Evolutionary conservation across 2,888 invertebrate genomes (phyloP).

Genomic region (Dynastes tityus): DNA sequence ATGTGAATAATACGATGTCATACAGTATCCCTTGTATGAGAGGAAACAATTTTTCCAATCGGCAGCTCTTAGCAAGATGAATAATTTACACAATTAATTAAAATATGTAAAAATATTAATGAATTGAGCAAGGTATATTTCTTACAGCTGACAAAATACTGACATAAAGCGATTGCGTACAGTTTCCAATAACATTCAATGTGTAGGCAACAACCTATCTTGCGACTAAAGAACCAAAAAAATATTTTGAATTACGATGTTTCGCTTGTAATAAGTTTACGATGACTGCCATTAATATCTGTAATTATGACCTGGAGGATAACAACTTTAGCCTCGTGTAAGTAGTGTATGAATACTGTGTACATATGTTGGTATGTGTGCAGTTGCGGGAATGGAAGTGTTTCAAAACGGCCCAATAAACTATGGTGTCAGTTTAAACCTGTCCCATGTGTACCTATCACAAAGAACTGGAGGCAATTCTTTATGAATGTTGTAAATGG

Average conservation of each 20-base stretch:
- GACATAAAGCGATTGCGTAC: background rate
- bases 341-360: background rate
- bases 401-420: slow-evolving; percentile 38
- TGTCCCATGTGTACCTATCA: slow-evolving; percentile 32
- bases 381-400: slow-evolving; percentile 35
- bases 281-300: slow-evolving; percentile 29
- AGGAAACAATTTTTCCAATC: background rate
- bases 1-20: no score
- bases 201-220: background rate
- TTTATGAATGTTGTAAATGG: slow-evolving; percentile 38
- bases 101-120: background rate
- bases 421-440: slow-evolving; percentile 24
- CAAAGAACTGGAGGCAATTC: slow-evolving; percentile 30
- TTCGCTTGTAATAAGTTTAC: slow-evolving; percentile 21
- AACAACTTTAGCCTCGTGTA: slow-evolving; percentile 21
- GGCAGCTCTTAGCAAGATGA: background rate
- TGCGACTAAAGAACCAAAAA: background rate
- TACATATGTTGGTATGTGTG: slow-evolving; percentile 3
- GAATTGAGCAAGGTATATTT: background rate
- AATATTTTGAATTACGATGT: background rate
- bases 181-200: slow-evolving; percentile 2
- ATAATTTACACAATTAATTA: slow-evolving; percentile 3
- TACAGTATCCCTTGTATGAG: background rate
- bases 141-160: background rate
- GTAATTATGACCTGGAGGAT: slow-evolving; percentile 35